Base-by-base conservation (phyloP, 2,113 vertebrate genomes). In the Platysteira castanea region DNA sequence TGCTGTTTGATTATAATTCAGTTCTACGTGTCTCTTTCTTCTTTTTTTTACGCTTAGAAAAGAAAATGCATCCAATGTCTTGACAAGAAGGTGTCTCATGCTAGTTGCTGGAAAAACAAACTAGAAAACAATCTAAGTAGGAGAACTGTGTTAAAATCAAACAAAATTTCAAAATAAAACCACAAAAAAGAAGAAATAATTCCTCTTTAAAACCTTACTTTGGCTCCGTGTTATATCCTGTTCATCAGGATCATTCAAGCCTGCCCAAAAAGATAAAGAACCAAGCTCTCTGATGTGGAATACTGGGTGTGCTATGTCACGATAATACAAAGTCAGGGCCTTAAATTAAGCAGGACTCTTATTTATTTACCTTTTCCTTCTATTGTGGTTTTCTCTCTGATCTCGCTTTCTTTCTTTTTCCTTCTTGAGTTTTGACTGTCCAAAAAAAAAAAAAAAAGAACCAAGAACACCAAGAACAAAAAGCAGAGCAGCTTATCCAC, bases 251-350 rank as follows among this genome's bases (percentile, higher is more conserved):
- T n/a, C n/a, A n/a, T n/a, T n/a, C n/a, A n/a, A n/a, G n/a, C n/a
- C n/a, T n/a, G n/a, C n/a, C 60, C 16, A 5, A 30, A 80, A 87
- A 92, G 17, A 59, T 41, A n/a, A n/a, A n/a, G n/a, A n/a, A n/a
- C n/a, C n/a, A n/a, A 64, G 9, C n/a, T 61, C 46, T 94, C 63
- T 92, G 88, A 93, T 93, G 87, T 91, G 78, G 89, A 78, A 44
- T 61, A 42, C 15, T 37, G 53, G 15, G 37, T 68, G 79, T 59
- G 46, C 21, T 37, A 27, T 64, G 56, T 44, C 80, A 78, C 3
- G 5, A 31, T 47, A 54, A 41, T 74, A 89, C 33, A 56, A 87
- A 88, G 23, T 26, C 49, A 52, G 49, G 26, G 47, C 49, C n/a
- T 79, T 76, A 73, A 89, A 87, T 91, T 49, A 82, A 93, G 60